These are phyloP conservation scores for Tiliacea citrago DNA, from an alignment of 2,888 invertebrate species.

Conservation along the genomic window DNA sequence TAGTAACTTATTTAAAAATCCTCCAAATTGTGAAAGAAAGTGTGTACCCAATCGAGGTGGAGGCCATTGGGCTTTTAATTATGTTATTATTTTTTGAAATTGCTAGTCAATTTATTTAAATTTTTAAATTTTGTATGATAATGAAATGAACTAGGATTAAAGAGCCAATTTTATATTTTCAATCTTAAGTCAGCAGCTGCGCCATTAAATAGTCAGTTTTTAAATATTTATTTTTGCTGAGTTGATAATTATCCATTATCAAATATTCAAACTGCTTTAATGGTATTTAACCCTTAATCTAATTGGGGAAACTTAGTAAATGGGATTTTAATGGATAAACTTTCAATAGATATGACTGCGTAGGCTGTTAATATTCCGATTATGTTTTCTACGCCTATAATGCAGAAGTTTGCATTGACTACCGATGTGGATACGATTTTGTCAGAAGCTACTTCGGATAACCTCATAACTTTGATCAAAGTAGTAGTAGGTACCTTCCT, in stretches of 20 bases:
- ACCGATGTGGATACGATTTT: conserved; percentile 20
- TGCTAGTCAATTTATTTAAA: background rate
- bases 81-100: background rate
- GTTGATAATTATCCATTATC: conserved; percentile 67
- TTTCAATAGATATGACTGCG: conserved; percentile 66
- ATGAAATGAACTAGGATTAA: background rate
- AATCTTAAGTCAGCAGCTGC: background rate
- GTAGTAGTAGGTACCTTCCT: background rate
- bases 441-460: conserved; percentile 1
- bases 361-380: conserved; percentile 46
- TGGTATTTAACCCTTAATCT: conserved; percentile 67
- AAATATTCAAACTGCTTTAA: conserved; percentile 68
- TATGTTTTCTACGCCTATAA: conserved; percentile 48
- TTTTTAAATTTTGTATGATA: background rate
- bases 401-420: conserved; percentile 19
- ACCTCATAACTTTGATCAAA: conserved; percentile 18
- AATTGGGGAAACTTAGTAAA: conserved; percentile 71
- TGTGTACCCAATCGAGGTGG: background rate
- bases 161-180: background rate
- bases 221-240: conserved; percentile 61
- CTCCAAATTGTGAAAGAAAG: background rate
- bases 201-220: conserved; percentile 2
- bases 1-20: background rate
- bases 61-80: background rate
- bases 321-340: conserved; percentile 73